phyloP scores from a whole-genome alignment of 2,888 invertebrate genomes.

The Ceriagrion tenellum region DNA sequence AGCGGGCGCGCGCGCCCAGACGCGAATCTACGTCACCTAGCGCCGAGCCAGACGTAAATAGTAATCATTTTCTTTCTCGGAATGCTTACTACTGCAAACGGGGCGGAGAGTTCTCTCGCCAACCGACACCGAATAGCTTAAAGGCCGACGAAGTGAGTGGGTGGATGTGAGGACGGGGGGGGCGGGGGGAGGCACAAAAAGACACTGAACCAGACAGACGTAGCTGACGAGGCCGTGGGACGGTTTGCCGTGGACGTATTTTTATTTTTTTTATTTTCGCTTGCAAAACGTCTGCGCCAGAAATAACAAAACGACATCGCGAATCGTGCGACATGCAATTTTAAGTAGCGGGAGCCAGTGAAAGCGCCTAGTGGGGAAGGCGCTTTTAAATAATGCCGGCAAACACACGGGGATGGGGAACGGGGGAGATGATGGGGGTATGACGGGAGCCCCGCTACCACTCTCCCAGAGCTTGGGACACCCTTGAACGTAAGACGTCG shows the following conservation, averaged over 20 bases:
- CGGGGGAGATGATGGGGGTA: no score
- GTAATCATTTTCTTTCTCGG: conserved; percentile 7
- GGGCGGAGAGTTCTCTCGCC: neutral
- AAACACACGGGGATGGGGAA: no score
- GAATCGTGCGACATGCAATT: neutral
- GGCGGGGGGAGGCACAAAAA: neutral
- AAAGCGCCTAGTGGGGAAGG: neutral
- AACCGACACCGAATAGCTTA: conserved; percentile 7
- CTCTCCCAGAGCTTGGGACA: no score
- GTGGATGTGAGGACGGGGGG: neutral
- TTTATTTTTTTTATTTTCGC: neutral
- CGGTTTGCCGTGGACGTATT: neutral
- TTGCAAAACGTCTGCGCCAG: conserved; percentile 9
- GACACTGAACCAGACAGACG: conserved; percentile 18
- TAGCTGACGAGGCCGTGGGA: neutral
- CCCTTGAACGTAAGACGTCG: no score
- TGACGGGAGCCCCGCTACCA: no score
- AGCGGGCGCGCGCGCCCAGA: neutral
- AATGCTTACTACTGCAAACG: neutral
- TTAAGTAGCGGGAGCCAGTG: neutral
- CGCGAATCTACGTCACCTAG: conserved; percentile 13
- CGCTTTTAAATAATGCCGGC: neutral
- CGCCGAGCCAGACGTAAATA: conserved; percentile 21
- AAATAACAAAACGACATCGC: conserved; percentile 4
- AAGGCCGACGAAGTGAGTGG: neutral